Evolutionary conservation across 2,113 vertebrate genomes (phyloP).

Genomic region (Cyanistes caeruleus): DNA sequence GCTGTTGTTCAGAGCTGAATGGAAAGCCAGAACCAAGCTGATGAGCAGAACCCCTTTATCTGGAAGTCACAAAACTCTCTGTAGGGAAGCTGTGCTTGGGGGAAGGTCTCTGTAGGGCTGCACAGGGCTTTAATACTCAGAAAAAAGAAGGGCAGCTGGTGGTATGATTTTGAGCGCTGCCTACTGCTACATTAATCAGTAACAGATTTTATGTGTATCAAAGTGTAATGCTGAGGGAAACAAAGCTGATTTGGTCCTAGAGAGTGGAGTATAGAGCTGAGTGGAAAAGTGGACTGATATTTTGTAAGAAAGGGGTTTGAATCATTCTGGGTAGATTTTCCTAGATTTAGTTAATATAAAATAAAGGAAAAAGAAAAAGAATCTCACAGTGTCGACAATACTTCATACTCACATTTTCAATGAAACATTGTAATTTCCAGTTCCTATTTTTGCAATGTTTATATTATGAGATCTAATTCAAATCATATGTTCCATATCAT

Average conservation of each 20-base stretch:
- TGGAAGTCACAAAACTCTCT: not conserved
- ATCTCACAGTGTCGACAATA: not conserved
- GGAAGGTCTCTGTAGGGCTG: not conserved
- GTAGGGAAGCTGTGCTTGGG: not conserved
- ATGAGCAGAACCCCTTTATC: not conserved
- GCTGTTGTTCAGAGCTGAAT: not conserved
- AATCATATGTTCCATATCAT: not conserved
- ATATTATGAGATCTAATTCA: not conserved
- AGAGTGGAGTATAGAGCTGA: not conserved
- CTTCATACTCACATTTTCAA: not conserved
- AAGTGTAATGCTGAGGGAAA: not conserved
- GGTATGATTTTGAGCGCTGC: not conserved
- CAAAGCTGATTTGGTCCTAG: not conserved
- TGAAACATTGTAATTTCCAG: not conserved
- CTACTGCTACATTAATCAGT: not conserved
- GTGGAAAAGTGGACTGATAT: not conserved
- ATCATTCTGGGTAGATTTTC: not conserved
- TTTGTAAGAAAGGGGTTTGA: not conserved
- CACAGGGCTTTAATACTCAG: not conserved
- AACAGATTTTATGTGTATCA: not conserved
- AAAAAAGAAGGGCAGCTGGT: not conserved
- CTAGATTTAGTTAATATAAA: not conserved
- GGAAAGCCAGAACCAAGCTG: not conserved
- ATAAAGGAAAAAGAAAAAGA: not conserved
- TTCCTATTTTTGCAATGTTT: not conserved